phyloP scores from a whole-genome alignment of 2,888 invertebrate species.

The Homarus gammarus region DNA sequence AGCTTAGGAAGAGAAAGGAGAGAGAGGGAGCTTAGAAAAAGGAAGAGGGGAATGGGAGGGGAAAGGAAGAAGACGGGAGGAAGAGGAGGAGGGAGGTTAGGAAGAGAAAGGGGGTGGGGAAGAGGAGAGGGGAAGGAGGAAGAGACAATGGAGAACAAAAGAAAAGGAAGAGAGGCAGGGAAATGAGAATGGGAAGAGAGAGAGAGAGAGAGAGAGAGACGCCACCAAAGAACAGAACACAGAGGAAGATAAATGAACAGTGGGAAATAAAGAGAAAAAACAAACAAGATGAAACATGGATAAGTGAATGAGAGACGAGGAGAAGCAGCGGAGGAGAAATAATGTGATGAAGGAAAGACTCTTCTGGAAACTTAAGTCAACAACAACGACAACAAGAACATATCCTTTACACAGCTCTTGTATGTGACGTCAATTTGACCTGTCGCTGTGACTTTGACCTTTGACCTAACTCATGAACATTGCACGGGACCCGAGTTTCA shows the following conservation, averaged over 20 bases:
- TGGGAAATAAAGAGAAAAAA: not conserved
- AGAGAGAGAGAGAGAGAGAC: not conserved
- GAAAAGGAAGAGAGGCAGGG: constrained; percentile 7
- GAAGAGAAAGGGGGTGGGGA: not conserved
- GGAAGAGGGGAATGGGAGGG: not conserved
- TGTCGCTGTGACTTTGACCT: no score
- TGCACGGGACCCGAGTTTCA: no score
- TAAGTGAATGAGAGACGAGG: not conserved
- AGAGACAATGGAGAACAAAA: not conserved
- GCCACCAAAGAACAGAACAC: no score
- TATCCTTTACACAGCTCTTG: no score
- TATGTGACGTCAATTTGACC: no score
- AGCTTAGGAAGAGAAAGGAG: not conserved
- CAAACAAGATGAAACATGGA: not conserved
- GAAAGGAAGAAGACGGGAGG: not conserved
- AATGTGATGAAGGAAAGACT: no score
- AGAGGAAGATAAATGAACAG: not conserved
- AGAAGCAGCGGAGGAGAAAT: not conserved
- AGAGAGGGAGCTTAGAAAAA: not conserved
- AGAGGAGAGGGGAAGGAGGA: not conserved
- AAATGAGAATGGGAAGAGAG: not conserved
- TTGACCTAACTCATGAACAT: no score
- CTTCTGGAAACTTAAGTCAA: no score
- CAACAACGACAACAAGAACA: no score
- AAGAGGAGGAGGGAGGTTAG: not conserved